Conservation (phyloP, 2,797 vertebrate genomes). For the Intellagama lesueurii region DNA sequence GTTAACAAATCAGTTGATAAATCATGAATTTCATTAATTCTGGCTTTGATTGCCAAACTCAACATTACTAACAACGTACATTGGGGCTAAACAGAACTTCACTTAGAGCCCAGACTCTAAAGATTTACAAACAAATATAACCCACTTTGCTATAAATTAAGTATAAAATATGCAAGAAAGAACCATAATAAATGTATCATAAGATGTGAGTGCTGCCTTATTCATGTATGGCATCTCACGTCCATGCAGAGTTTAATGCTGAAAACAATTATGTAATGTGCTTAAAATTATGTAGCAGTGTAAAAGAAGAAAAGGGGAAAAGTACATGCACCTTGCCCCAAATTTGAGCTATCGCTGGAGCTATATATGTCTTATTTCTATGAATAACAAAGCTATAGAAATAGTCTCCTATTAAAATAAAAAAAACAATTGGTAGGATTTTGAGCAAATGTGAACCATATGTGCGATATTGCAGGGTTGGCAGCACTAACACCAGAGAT, state of each 20-base stretch:
- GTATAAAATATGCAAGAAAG: neutral
- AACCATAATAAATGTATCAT: conserved; percentile 18
- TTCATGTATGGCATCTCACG: conserved; percentile 16
- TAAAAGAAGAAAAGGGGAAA: conserved; percentile 32
- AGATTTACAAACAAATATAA: conserved; percentile 13
- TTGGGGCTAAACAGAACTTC: neutral
- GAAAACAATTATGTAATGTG: conserved; percentile 15
- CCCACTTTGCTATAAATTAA: conserved; percentile 22
- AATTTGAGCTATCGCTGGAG: neutral
- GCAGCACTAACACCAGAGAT: neutral
- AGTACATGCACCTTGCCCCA: conserved; percentile 44
- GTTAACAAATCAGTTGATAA: neutral
- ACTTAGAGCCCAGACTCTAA: neutral
- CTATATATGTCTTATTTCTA: conserved; percentile 6
- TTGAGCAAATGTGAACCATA: too few relatives aligned
- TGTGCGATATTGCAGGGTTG: too few relatives aligned
- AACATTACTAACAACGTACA: neutral
- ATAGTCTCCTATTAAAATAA: neutral
- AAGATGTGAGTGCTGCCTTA: conserved; percentile 36
- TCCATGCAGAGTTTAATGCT: neutral
- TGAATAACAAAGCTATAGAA: neutral
- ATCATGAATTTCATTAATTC: conserved; percentile 8
- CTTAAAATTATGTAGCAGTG: conserved; percentile 44
- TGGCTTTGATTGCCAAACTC: neutral
- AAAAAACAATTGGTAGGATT: neutral